Evolutionary conservation across 30 jellyfish, hydroid and myxozoan species (phyloP), one percentile per base, ranked within the genome.

Genomic region (Hydractinia echinata): DNA sequence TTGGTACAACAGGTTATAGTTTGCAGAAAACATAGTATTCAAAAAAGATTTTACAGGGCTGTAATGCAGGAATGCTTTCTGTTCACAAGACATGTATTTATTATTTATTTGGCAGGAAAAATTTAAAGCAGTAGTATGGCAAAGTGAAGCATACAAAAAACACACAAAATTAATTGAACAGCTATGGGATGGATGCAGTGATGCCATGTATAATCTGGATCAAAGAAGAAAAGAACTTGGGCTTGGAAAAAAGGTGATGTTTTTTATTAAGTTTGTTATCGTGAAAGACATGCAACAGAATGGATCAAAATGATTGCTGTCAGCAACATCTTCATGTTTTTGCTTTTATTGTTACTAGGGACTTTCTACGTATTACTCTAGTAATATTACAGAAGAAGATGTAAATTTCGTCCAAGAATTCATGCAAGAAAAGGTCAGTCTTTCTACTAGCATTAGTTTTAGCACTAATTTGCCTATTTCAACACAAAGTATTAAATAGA

Each of bases 331-430:
- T 30, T 30, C 2, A 30, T 30, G 44, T 30, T 30, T 30, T 30
- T 30, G 44, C 44, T 30, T 30, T 30, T 30, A 4, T 66, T 15
- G 49, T 51, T 7, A 73, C 14, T 55, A 89, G 97, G 97, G 97
- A 19, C 76, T 89, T 61, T 89, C 97, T 61, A 89, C 97, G 5
- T 89, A 89, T 81, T 89, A 89, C 53, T 89, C 97, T 8, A 89
- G 97, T 61, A 89, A 89, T 69, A 82, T 91, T 69, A 74, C 86
- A n/a, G 73, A 62, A 76, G 73, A 84, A 39, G 97, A 89, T 69
- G 79, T 81, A 48, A 79, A 72, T 11, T 48, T 84, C 39, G 89
- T 89, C n/a, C 91, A 87, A 56, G 95, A 89, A 1, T 89, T 84
- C 76, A 74, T 89, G 91, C 76, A 80, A 16, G 89, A 84, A 21